Evolutionary conservation across 2,888 invertebrate genomes (phyloP), one percentile per base, ranked within the genome.

Genomic region (Gnatocerus cornutus): DNA sequence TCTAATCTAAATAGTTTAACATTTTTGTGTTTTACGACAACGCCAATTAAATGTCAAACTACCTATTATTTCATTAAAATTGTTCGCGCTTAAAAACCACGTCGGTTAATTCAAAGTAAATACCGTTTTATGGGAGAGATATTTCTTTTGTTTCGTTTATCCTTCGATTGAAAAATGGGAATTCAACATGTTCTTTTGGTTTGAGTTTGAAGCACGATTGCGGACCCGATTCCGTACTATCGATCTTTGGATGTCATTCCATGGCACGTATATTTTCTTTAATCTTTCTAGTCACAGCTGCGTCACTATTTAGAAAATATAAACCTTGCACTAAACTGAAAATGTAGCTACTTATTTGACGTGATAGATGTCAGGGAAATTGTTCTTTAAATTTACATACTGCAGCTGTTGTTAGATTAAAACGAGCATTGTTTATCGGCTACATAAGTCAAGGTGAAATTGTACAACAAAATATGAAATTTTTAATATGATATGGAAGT

Each of bases 161-260:
- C 29, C 27, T 29, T 30, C 30, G 55, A 8, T 8, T 58, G 58
- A 46, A 61, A 61, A 61, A 61, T 61, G 16, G 13, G 33, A 50
- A 50, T 12, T 37, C 21, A 16, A 59, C 59, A 37, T 61, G 61
- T 61, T 46, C 61, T 37, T 61, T 56, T 33, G 12, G 30, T 46
- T 12, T 27, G 46, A 21, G 59, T 59, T 59, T 61, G 48, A 33
- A 37, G 50, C 48, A 48, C 63, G 52, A 53, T 53, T 63, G 52
- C 41, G 56, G 69, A 52, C 43, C 63, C 52, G 16, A 53, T 50
- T 53, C 53, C 13, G 13, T 30, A 37, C 52, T 73, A 77, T 77
- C 77, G 78, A 78, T 78, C 77, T 76, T 70, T 55, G 46, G 74
- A 75, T 73, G 73, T 75, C 76, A 78, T 77, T 77, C 75, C 73